Base-by-base conservation (phyloP, 2,888 invertebrate species). In the Rhimphoctona megacephalus region DNA sequence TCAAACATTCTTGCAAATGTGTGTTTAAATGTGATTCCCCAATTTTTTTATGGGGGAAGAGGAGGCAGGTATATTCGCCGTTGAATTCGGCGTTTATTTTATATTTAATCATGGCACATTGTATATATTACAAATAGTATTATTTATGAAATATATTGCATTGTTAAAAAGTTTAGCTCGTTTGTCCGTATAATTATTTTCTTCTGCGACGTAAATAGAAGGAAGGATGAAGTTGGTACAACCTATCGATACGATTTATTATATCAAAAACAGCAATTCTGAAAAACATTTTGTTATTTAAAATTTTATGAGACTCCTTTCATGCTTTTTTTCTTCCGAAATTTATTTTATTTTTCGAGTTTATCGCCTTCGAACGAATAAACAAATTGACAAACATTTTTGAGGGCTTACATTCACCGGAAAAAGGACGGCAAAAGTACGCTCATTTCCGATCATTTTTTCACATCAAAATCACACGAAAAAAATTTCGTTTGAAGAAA, bases 71-170 rank as follows among this genome's bases (percentile, higher is more conserved):
- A 49, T 81, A 80, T 66, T 80, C n/a, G 73, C 64, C 57, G 64
- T 73, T 52, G 70, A 72, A 33, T 46, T 49, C 67, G 81, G 52
- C 77, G 81, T 78, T 77, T 81, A 88, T 83, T 87, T 83, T 82
- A 87, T 72, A 87, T 88, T 86, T 76, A 74, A 86, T 87, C 69
- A 87, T 87, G 80, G 87, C 87, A 88, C 84, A 87, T 86, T 90
- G 87, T 89, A 90, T 87, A 88, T 87, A 87, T 76, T 76, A 70
- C 83, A 85, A 49, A 86, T 83, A 83, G 81, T 83, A 86, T 81
- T 90, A 84, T 87, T 85, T 89, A 89, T 77, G 81, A 86, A 67
- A 73, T 83, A 88, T 79, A 90, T 89, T 87, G 88, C 88, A 88
- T 90, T 90, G 89, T 89, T 88, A 90, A 66, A 89, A 89, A 43